These are phyloP conservation scores for Microtus richardsoni DNA, from an alignment of 2,113 vertebrate genomes.

Conservation along the genomic window DNA sequence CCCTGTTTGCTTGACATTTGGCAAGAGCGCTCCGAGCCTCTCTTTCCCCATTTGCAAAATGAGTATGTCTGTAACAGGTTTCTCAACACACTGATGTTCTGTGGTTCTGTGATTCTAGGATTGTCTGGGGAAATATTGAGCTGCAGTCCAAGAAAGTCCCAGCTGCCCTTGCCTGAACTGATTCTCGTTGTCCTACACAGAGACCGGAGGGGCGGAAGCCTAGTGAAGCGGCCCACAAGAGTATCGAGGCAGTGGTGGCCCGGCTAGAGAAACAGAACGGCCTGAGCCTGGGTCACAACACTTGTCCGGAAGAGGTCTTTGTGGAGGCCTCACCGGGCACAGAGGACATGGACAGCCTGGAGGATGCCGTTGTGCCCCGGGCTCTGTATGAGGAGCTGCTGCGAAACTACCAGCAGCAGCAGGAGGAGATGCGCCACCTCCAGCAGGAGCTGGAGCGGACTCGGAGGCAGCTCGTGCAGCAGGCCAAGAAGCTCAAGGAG, in stretches of 20 bases:
- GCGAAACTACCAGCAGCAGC: constrained; percentile 97
- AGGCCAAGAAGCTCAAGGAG: constrained; percentile 99
- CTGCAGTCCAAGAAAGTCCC: constrained; percentile 79
- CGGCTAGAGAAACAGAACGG: constrained; percentile 92
- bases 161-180: constrained; percentile 84
- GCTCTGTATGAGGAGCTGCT: constrained; percentile 98
- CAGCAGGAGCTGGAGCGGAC: constrained; percentile 98
- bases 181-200: constrained; percentile 85
- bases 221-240: constrained; percentile 91
- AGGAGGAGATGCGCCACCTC: constrained; percentile 97
- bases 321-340: constrained; percentile 86
- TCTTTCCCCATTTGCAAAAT: constrained; percentile 27
- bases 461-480: constrained; percentile 96
- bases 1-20: background rate
- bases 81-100: constrained; percentile 78
- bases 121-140: constrained; percentile 82
- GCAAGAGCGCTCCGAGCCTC: constrained; percentile 66
- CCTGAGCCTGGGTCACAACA: constrained; percentile 87
- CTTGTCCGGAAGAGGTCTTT: constrained; percentile 88
- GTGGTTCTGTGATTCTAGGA: constrained; percentile 83
- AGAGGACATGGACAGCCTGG: constrained; percentile 88
- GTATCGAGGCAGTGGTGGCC: constrained; percentile 98
- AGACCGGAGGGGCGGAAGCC: constrained; percentile 90
- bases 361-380: constrained; percentile 92
- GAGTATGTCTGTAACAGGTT: constrained; percentile 55